Evolutionary conservation across 2,888 invertebrate genomes (phyloP), one percentile per base, ranked within the genome.

Genomic region (Brachynemurus nebulosus): DNA sequence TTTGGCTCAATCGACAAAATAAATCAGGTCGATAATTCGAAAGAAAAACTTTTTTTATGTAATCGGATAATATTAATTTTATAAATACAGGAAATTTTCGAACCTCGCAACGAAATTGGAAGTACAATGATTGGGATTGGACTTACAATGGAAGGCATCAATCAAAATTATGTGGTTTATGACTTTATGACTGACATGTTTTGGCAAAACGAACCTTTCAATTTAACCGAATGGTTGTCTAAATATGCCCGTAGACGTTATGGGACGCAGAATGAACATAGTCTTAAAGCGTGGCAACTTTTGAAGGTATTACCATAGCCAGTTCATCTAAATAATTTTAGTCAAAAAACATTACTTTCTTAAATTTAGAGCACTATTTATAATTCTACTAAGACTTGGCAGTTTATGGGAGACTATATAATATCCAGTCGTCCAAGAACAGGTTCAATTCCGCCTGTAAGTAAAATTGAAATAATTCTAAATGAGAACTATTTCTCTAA

Each of bases 121-220:
- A 80, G 78, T 53, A 82, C 85, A 0, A 81, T 95, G 83, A 72
- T 93, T 25, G 96, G 96, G 3, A 82, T 79, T 2, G 96, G 96
- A 0, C 66, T 96, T 4, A 86, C 93, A 1, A 89, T 90, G 14
- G 96, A 97, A 67, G 96, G 95, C 2, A 96, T 96, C 42, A 80
- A 86, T 60, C 93, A 95, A 63, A 96, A 96, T 63, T 92, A 93
- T 59, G 81, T 86, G 2, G 76, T 95, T 43, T 96, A 95, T 60
- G 90, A 95, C 48, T 71, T 95, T 42, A 86, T 91, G 77, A 70
- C 81, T 48, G 96, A 96, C 62, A 76, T 84, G 55, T 78, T 78
- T 1, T 88, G 86, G 78, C 67, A 77, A 37, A 63, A 64, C 8
- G 55, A 64, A 14, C 72, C 80, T 0, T 65, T 76, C 1, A 66